Base-by-base conservation (phyloP, 2,797 vertebrate genomes). In the Trematomus bernacchii region DNA sequence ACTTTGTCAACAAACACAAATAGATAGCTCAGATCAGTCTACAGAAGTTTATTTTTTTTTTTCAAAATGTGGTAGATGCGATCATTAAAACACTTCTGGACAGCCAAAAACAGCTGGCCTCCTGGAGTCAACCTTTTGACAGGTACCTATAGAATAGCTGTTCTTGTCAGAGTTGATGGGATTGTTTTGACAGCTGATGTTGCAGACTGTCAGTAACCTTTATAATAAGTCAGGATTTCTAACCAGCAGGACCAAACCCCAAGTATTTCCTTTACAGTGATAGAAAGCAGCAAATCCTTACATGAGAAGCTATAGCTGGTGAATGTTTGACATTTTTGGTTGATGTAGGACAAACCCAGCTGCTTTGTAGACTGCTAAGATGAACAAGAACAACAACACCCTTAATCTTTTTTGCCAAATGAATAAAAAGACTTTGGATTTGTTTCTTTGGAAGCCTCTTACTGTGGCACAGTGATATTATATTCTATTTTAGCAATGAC, bases 271-370 rank as follows among this genome's bases (percentile, higher is more conserved):
- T 47, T 59, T 23, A 27, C 14, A 21, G 27, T 10, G 10, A 65
- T 4, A 9, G 19, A 66, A 68, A 59, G 21, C 57, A 37, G 58
- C 12, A 21, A 67, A 46, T 40, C 16, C 6, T 60, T 8, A 4
- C 7, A 16, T 13, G 37, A 62, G 23, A 66, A 54, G 15, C 14
- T 30, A 21, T 54, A 63, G 50, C 15, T n/a, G 23, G 61, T 21
- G 4, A 74, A 54, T 14, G n/a, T 76, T 74, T 70, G 48, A 47
- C 42, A 30, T 57, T 48, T 73, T 6, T 55, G 10, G 9, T 44
- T 51, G 16, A 50, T 76, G 50, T 55, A 42, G 73, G 10, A 78
- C 18, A 16, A 48, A 64, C 27, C 6, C 12, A 51, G 14, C 37
- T 44, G 18, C n/a, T 77, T 18, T 30, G 54, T 23, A 57, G 42